These are phyloP conservation scores for Netelia inedita DNA, from an alignment of 2,888 invertebrate genomes.

Conservation along the genomic window DNA sequence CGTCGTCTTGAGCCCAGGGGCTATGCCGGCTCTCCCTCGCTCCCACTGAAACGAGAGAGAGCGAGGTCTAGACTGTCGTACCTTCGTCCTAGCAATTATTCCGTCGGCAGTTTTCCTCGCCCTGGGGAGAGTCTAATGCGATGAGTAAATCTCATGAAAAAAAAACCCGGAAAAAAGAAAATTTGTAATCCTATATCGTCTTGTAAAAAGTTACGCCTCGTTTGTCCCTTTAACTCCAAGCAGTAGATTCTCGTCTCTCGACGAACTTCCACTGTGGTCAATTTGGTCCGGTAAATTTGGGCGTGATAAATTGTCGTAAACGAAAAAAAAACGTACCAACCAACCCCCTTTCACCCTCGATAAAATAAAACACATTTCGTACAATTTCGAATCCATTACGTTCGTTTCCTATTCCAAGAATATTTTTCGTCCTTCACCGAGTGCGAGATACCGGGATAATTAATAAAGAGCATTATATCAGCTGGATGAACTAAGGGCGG, in stretches of 20 bases:
- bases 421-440: conserved; percentile 5
- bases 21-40: conserved; percentile 20
- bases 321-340: too few relatives aligned
- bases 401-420: conserved; percentile 17
- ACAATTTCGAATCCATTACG: conserved; percentile 21
- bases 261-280: background rate
- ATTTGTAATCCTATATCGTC: conserved; percentile 43
- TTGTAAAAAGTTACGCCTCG: conserved; percentile 3
- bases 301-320: background rate
- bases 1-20: conserved; percentile 68
- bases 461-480: conserved; percentile 51
- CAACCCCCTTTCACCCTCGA: too few relatives aligned
- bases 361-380: background rate
- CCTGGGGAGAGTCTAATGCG: conserved; percentile 51
- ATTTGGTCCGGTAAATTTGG: conserved; percentile 9
- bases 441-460: conserved; percentile 52
- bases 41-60: conserved; percentile 36
- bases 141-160: conserved; percentile 62
- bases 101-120: conserved; percentile 57
- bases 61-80: conserved; percentile 36
- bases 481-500: conserved; percentile 23
- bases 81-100: conserved; percentile 58
- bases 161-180: conserved; percentile 21
- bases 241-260: background rate
- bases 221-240: conserved; percentile 25